phyloP scores from a whole-genome alignment of 2,797 vertebrate species.

The Mionectes olivaceus region DNA sequence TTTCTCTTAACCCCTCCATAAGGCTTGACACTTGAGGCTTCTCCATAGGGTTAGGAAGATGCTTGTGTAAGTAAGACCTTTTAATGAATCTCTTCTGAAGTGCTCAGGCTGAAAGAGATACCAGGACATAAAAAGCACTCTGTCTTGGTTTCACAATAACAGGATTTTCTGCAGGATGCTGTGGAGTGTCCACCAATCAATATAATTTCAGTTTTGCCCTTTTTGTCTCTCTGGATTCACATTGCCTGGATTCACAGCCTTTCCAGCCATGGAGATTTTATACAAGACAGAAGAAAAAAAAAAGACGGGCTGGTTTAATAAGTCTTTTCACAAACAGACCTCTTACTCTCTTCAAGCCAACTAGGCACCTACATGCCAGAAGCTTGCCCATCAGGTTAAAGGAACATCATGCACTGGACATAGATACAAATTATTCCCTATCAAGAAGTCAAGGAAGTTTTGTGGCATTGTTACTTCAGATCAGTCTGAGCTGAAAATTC shows the following conservation, averaged over 20 bases:
- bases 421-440: neutral
- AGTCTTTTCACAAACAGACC: neutral
- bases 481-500: neutral
- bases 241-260: neutral
- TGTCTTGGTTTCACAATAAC: neutral
- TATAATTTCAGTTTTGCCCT: neutral
- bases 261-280: neutral
- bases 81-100: constrained; percentile 2
- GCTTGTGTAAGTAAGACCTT: constrained; percentile 24
- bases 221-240: neutral
- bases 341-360: neutral
- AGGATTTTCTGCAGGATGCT: neutral
- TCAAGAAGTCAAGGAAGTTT: neutral
- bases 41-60: neutral
- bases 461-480: neutral
- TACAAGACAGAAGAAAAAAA: neutral
- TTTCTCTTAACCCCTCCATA: neutral
- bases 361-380: neutral
- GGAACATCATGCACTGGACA: neutral
- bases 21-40: constrained; percentile 7
- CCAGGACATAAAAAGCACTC: neutral
- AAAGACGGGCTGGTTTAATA: neutral
- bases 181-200: neutral
- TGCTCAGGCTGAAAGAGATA: neutral
- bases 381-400: neutral